Evolutionary conservation across 1,140 invertebrate species (phyloP).

Genomic region (Caerostris extrusa): DNA sequence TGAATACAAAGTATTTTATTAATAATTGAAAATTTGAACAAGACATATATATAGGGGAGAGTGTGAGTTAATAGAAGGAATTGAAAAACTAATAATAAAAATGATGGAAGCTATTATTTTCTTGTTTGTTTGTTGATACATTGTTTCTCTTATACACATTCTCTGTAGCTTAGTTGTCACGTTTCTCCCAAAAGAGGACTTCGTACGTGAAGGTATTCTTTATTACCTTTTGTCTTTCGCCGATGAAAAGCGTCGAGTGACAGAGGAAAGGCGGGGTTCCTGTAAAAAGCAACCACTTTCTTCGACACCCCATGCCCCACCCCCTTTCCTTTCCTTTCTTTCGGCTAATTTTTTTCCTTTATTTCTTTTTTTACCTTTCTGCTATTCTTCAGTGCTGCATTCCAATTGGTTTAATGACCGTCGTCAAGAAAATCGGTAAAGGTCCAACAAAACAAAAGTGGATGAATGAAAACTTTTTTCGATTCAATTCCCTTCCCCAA

Average conservation of each 20-base stretch:
- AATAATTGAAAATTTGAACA: no score
- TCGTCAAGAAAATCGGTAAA: slow-evolving; percentile 1
- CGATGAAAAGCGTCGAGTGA: background rate
- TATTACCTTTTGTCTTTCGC: background rate
- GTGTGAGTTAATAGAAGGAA: no score
- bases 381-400: background rate
- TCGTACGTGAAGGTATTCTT: background rate
- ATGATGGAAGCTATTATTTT: no score
- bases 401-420: slow-evolving; percentile 8
- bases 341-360: background rate
- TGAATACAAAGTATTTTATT: no score
- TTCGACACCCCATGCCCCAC: background rate
- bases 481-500: background rate
- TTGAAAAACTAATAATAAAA: no score
- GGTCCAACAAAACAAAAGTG: background rate
- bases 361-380: background rate
- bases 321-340: slow-evolving; percentile 6
- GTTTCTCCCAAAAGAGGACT: background rate
- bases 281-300: slow-evolving; percentile 3
- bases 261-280: slow-evolving; percentile 18
- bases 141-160: no score
- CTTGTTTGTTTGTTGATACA: no score
- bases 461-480: background rate
- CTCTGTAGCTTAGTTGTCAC: no score
- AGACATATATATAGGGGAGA: no score